phyloP scores from a whole-genome alignment of 2,888 invertebrate genomes.

The Pecten maximus region DNA sequence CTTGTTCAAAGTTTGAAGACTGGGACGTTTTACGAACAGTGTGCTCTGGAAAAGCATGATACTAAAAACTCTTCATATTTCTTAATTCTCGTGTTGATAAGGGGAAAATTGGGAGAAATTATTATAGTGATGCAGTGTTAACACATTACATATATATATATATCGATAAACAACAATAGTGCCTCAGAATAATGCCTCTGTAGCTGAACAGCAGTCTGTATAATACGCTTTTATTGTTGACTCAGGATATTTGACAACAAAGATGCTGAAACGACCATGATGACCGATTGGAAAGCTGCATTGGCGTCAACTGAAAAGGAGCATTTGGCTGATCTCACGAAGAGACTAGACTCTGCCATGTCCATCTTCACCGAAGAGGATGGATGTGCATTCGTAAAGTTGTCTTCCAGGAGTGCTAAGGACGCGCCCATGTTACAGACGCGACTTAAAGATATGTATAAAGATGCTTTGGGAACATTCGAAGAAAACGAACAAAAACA shows the following conservation, averaged over 20 bases:
- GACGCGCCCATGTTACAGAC: slow-evolving; percentile 72
- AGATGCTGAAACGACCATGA: slow-evolving; percentile 49
- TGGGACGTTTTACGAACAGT: no score
- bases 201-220: no score
- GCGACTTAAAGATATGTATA: slow-evolving; percentile 67
- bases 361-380: slow-evolving; percentile 55
- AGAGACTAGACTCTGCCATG: slow-evolving; percentile 63
- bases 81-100: no score
- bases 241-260: slow-evolving; percentile 59
- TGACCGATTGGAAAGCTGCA: slow-evolving; percentile 58
- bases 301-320: slow-evolving; percentile 57
- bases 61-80: no score
- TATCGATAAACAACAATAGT: no score
- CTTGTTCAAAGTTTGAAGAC: no score
- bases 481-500: slow-evolving; percentile 48
- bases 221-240: no score
- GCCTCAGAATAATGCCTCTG: no score
- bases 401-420: slow-evolving; percentile 75
- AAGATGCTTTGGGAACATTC: slow-evolving; percentile 54
- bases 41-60: no score
- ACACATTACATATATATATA: no score
- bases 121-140: no score
- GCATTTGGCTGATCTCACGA: slow-evolving; percentile 56
- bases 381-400: slow-evolving; percentile 74
- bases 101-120: no score